These are phyloP conservation scores for Drosophila nr. fundita DNA, from an alignment of 2,888 invertebrate species.

Conservation along the genomic window DNA sequence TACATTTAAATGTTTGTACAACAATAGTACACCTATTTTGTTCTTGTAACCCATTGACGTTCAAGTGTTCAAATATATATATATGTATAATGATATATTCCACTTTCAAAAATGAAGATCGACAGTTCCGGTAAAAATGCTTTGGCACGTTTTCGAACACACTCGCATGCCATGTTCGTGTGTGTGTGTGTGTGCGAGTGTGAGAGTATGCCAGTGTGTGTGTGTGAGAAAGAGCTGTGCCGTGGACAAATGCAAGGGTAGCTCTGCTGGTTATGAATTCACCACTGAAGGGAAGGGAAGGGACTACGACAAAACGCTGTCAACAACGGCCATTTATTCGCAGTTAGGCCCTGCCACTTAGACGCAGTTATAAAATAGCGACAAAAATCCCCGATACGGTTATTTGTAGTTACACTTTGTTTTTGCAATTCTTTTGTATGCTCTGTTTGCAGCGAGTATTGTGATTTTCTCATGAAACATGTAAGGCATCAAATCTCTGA, in stretches of 20 bases:
- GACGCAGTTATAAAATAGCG: constrained; percentile 58
- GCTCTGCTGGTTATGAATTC: constrained; percentile 43
- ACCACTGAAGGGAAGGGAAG: constrained; percentile 45
- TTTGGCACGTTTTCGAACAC: constrained; percentile 46
- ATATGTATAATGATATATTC: constrained; percentile 45
- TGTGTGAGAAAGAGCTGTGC: constrained; percentile 30
- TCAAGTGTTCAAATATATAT: not conserved
- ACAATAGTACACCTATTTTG: not conserved
- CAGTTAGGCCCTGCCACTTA: constrained; percentile 62
- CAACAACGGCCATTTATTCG: constrained; percentile 49
- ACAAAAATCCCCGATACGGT: constrained; percentile 46
- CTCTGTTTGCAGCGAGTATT: constrained; percentile 36
- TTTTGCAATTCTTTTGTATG: constrained; percentile 5
- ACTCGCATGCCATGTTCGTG: constrained; percentile 15
- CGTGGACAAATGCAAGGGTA: constrained; percentile 37
- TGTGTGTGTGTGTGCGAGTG: constrained; percentile 26
- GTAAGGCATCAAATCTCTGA: not conserved
- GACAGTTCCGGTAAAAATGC: constrained; percentile 77
- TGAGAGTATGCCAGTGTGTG: constrained; percentile 19
- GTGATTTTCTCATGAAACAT: not conserved
- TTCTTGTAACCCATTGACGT: constrained; percentile 3
- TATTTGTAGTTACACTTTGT: constrained; percentile 23
- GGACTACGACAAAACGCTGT: constrained; percentile 57
- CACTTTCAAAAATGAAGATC: constrained; percentile 80
- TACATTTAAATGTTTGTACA: not conserved